A percentile compares a stretch with the other conserved stretches of the same genome.
These are phyloP conservation scores for Sitta europaea DNA, from an alignment of 2,113 vertebrate genomes.

Conservation along the genomic window DNA sequence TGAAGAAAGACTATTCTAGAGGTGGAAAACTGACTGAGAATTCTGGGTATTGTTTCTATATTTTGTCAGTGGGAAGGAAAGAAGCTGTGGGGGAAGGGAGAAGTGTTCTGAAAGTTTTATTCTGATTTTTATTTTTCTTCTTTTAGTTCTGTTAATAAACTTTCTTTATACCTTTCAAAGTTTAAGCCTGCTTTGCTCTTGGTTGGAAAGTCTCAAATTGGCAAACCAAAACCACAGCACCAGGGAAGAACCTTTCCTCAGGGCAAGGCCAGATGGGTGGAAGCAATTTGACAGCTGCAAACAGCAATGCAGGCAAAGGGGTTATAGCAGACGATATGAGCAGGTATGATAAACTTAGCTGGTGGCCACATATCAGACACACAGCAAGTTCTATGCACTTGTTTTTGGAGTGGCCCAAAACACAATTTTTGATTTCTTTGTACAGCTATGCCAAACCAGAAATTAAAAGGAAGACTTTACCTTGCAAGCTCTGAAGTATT, in stretches of 20 bases:
- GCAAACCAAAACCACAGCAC: too few relatives aligned
- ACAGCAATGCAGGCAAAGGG: not conserved
- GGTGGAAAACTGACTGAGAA: too few relatives aligned
- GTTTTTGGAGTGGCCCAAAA: not conserved
- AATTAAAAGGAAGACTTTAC: not conserved
- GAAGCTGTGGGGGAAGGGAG: too few relatives aligned
- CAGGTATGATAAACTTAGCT: not conserved
- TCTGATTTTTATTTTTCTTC: too few relatives aligned
- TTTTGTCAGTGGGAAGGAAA: too few relatives aligned
- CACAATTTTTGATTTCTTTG: not conserved
- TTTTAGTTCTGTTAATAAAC: too few relatives aligned
- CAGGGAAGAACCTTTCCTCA: not conserved
- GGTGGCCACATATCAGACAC: not conserved
- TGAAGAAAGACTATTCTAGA: too few relatives aligned
- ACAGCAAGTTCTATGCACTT: not conserved
- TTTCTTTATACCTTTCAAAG: too few relatives aligned
- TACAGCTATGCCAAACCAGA: not conserved
- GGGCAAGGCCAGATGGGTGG: not conserved
- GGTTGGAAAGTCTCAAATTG: too few relatives aligned
- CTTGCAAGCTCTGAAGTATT: not conserved
- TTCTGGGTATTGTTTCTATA: too few relatives aligned
- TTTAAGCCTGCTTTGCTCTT: too few relatives aligned
- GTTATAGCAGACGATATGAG: not conserved
- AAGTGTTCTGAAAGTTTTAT: too few relatives aligned
- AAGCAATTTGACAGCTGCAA: not conserved